phyloP scores from a whole-genome alignment of 2,113 vertebrate species.

The Erythrocebus patas region DNA sequence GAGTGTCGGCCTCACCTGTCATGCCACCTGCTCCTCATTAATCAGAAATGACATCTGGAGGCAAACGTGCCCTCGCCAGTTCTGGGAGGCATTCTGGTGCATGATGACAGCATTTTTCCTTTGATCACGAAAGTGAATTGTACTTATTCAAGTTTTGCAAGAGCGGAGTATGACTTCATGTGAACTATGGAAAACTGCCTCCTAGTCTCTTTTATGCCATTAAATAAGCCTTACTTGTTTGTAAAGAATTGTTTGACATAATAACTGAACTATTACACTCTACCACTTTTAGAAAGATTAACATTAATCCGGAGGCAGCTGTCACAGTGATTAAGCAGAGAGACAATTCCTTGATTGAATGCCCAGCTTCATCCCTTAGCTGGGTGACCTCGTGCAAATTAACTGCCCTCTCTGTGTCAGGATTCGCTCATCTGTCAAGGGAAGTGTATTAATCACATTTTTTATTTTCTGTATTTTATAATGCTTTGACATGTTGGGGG shows the following conservation, averaged over 20 bases:
- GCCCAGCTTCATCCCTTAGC: background rate
- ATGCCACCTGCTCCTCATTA: slow-evolving; percentile 18
- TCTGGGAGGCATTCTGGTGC: background rate
- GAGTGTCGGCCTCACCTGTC: background rate
- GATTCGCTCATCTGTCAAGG: background rate
- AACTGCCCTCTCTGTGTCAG: background rate
- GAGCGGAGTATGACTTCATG: background rate
- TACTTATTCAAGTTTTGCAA: background rate
- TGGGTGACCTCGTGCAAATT: background rate
- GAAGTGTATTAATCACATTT: background rate
- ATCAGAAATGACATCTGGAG: background rate
- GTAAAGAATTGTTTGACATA: background rate
- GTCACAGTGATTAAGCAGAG: background rate
- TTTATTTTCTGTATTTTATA: background rate
- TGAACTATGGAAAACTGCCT: background rate
- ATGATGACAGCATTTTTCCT: background rate
- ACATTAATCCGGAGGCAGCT: background rate
- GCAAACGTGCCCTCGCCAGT: background rate
- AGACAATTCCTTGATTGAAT: background rate
- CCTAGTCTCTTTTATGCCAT: background rate
- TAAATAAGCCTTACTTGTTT: background rate
- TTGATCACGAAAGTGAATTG: background rate
- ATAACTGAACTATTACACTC: background rate
- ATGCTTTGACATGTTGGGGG: background rate
- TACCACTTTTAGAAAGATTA: background rate